Evolutionary conservation across 2,797 vertebrate species (phyloP).

Genomic region (Pachyuromys duprasi): DNA sequence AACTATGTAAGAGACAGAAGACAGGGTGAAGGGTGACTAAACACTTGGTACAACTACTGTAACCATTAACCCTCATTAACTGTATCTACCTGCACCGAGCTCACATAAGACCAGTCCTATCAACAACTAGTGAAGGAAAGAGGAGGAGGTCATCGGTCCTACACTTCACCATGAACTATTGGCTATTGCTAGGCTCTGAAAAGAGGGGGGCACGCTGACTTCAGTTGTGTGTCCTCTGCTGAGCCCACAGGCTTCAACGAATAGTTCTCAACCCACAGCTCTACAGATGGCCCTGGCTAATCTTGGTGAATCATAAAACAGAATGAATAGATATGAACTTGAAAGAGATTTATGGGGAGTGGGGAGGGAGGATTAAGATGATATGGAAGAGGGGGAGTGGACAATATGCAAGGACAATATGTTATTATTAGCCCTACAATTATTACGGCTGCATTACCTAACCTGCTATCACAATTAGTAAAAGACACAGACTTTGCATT

Average conservation of each 20-base stretch:
- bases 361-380: not conserved
- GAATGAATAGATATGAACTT: not conserved
- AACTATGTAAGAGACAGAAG: not conserved
- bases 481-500: no score
- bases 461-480: no score
- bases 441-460: no score
- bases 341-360: not conserved
- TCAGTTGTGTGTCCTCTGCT: not conserved
- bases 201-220: not conserved
- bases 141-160: not conserved
- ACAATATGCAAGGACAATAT: not conserved
- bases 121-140: not conserved
- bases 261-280: not conserved
- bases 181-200: not conserved
- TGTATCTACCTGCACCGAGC: not conserved
- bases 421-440: no score
- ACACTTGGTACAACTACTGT: not conserved
- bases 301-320: not conserved
- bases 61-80: not conserved
- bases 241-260: not conserved
- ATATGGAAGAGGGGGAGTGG: not conserved
- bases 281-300: not conserved
- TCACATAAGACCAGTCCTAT: not conserved
- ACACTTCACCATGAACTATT: not conserved
- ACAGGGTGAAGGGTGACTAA: not conserved